Evolutionary conservation across 1,140 invertebrate genomes (phyloP), one percentile per base, ranked within the genome.

Genomic region (Lepidostoma basale): DNA sequence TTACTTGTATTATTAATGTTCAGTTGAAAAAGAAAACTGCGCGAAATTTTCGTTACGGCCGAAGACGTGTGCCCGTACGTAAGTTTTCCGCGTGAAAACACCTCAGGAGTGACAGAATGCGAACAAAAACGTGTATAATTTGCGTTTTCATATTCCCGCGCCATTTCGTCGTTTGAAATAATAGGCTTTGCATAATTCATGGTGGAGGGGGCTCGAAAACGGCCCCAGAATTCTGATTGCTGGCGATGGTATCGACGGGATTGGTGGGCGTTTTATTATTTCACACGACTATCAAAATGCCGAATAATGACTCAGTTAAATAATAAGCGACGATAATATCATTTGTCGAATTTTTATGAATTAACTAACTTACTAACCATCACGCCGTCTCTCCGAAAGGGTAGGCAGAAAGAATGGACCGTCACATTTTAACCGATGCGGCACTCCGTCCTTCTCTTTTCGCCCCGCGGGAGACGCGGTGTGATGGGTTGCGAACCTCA

Each of bases 101-200:
- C 26, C 26, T 10, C 3, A n/a, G 5, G 18, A 28, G 49, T 54
- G 49, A 54, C 49, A 54, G 49, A 54, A 54, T 54, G 23, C 26
- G 49, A 54, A 54, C n/a, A 54, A 54, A 54, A 54, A 54, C 49
- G 26, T 54, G 49, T 54, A 54, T 33, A 54, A 54, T 54, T 54
- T 54, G 49, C 49, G 23, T 54, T 54, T 28, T 54, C 26, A 54
- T 28, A 54, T 49, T 49, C 49, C 26, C 14, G 49, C 49, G 12
- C 49, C 49, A 30, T 54, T 54, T 54, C 49, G 25, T 16, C 3
- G 49, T 54, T 14, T 28, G 25, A 54, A 54, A 54, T 54, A 54
- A 54, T 30, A 54, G 26, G 26, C 49, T 54, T 54, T 54, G 49
- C 49, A 54, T 54, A 30, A 54, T 54, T 54, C 49, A 54, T 54